Evolutionary conservation across 2,888 invertebrate genomes (phyloP).

Genomic region (Palloptera scutellata): DNA sequence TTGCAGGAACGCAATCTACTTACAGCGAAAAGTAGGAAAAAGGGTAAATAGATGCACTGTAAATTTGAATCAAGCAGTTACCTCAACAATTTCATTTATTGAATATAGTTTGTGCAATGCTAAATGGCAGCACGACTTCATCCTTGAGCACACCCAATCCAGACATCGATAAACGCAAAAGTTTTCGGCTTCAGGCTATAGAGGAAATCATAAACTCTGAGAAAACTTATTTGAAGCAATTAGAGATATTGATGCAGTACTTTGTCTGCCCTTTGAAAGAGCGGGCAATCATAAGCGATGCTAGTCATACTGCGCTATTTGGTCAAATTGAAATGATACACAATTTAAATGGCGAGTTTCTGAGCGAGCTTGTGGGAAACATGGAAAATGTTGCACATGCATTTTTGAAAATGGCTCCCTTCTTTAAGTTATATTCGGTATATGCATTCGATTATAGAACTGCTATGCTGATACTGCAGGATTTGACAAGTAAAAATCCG

Average conservation of each 20-base stretch:
- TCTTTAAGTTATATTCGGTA: conserved; percentile 79
- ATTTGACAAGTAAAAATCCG: conserved; percentile 66
- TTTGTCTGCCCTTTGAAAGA: conserved; percentile 71
- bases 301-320: conserved; percentile 68
- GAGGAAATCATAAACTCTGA: conserved; percentile 77
- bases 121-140: conserved; percentile 61
- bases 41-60: conserved; percentile 60
- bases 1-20: conserved; percentile 71
- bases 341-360: conserved; percentile 70
- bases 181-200: conserved; percentile 68
- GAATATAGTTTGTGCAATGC: conserved; percentile 66
- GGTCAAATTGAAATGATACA: conserved; percentile 73
- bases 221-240: conserved; percentile 72
- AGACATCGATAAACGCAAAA: conserved; percentile 55
- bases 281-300: conserved; percentile 65
- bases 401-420: conserved; percentile 77
- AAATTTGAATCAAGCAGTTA: conserved; percentile 3
- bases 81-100: conserved; percentile 3
- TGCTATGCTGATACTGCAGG: conserved; percentile 70
- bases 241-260: conserved; percentile 72
- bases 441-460: conserved; percentile 79
- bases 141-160: conserved; percentile 49
- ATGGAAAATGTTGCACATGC: conserved; percentile 71
- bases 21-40: conserved; percentile 69
- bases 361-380: conserved; percentile 68